A percentile compares a stretch with the other conserved stretches of the same genome.
phyloP scores from a whole-genome alignment of 2,113 vertebrate species.

The Trinectes maculatus region DNA sequence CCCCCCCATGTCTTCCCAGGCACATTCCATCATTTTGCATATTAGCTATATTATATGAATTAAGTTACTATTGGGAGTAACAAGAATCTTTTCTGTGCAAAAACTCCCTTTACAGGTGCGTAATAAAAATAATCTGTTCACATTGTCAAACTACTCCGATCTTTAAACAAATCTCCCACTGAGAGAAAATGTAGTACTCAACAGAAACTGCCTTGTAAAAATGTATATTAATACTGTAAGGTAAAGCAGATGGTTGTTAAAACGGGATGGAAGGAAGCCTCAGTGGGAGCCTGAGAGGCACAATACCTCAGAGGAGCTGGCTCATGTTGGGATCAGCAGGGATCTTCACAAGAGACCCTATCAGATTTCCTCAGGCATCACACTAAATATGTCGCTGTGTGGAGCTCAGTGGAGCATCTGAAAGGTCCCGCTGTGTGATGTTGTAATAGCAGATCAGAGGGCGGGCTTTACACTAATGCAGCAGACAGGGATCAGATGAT shows the following conservation, averaged over 20 bases:
- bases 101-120: background rate
- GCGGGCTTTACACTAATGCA: background rate
- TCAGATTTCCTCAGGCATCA: constrained; percentile 6
- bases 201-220: background rate
- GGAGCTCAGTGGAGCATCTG: constrained; percentile 3
- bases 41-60: too few species aligned
- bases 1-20: too few species aligned
- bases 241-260: background rate
- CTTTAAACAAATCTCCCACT: constrained; percentile 3
- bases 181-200: background rate
- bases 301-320: constrained; percentile 3
- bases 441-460: background rate
- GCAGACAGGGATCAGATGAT: background rate
- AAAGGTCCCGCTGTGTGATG: background rate
- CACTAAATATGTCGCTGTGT: constrained; percentile 8
- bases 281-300: constrained; percentile 10
- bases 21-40: too few species aligned
- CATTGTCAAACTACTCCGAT: background rate
- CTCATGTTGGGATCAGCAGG: constrained; percentile 34
- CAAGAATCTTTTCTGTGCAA: too few species aligned
- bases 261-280: constrained; percentile 4
- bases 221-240: constrained; percentile 13
- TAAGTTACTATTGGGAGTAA: too few species aligned
- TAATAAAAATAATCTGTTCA: background rate
- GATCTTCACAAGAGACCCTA: background rate